Evolutionary conservation across 2,888 invertebrate species (phyloP), one percentile per base, ranked within the genome.

Genomic region (Ditula angustiorana): DNA sequence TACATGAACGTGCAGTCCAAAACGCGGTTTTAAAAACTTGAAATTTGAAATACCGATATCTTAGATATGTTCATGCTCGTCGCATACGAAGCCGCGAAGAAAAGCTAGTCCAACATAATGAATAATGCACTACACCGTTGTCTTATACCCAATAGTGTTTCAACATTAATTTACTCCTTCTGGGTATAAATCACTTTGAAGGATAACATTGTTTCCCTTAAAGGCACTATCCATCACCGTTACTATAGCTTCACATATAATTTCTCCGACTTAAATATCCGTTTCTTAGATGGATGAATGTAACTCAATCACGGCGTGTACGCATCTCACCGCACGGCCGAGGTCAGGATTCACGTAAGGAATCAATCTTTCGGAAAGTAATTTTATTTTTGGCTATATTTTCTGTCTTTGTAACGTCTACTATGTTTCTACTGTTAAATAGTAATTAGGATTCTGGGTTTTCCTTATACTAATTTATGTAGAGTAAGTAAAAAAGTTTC

Each of bases 201-300:
- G 53, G 21, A 35, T 35, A 13, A 23, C 33, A 23, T 4, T 35
- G 11, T 35, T 30, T 44, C 21, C 56, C 56, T 30, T 11, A 56
- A 56, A 56, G 44, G 28, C 28, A 33, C 44, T 56, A 44, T 44
- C 56, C 44, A 44, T 56, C 44, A 44, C 28, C 19, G n/a, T n/a
- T n/a, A 13, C 16, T 16, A 24, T 28, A 21, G 28, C 21, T 56
- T 13, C 21, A 28, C 56, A 28, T 28, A 41, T 26, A 35, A 44
- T 28, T 56, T 33, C 19, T 30, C 55, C 24, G 35, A 24, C 13
- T 16, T 41, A 41, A 26, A 0, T 13, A 41, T n/a, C n/a, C 35
- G 10, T 16, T 49, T 41, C 41, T 16, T 11, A 26, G 16, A 46
- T 26, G 30, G 24, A 63, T 57, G 33, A 37, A 52, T 57, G 19